Percentiles rank a stretch among this genome's conserved stretches.
Evolutionary conservation across 2,888 invertebrate species (phyloP).

Genomic region (Patella pellucida): DNA sequence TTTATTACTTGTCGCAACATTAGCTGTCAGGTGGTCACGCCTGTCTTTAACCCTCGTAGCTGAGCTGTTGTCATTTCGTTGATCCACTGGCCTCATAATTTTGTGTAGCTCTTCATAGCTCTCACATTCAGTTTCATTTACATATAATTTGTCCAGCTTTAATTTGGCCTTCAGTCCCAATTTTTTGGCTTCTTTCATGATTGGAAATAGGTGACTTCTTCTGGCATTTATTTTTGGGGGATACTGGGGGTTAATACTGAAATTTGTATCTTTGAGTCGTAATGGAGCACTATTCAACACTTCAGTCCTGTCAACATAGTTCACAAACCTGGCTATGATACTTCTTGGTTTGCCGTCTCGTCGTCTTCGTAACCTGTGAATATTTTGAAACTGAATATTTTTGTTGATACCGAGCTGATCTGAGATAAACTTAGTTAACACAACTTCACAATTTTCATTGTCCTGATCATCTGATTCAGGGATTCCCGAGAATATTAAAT

Average conservation of each 20-base stretch:
- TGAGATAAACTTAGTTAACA: no score
- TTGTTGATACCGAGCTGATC: background rate
- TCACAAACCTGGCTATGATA: conserved; percentile 3
- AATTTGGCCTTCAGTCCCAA: background rate
- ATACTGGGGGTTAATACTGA: background rate
- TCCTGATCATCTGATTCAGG: no score
- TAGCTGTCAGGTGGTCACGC: no score
- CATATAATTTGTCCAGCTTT: background rate
- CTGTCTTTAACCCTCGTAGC: no score
- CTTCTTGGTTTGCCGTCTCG: background rate
- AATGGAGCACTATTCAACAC: background rate
- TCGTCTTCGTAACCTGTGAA: background rate
- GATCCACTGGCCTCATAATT: no score
- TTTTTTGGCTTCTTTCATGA: background rate
- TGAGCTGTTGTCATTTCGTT: no score
- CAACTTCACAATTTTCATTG: no score
- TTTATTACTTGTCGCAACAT: no score
- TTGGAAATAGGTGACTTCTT: background rate
- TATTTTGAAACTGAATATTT: background rate
- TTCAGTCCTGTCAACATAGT: background rate
- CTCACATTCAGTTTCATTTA: background rate
- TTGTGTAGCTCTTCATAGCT: no score
- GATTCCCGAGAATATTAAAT: no score
- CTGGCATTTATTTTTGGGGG: background rate
- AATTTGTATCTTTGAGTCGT: background rate